Conservation (phyloP, 2,888 invertebrate species). For the Amphiduros pacificus region DNA sequence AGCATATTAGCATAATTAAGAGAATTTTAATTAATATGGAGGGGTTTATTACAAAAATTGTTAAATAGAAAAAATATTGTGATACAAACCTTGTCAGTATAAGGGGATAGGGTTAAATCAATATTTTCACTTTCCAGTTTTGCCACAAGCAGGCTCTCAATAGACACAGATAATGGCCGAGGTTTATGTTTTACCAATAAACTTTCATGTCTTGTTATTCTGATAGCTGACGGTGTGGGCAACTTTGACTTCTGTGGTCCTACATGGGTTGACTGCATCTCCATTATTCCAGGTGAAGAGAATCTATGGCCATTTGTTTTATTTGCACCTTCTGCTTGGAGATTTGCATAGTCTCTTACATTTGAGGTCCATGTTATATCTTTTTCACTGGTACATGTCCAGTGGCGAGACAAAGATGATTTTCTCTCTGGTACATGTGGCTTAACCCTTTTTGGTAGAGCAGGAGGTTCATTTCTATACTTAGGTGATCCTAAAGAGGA, state of each 20-base stretch:
- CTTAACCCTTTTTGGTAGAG: too few relatives aligned
- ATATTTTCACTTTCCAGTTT: slow-evolving; percentile 55
- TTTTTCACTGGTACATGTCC: not conserved
- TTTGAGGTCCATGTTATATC: slow-evolving; percentile 5
- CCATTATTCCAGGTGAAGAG: not conserved
- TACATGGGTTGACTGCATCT: not conserved
- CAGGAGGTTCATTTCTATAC: too few relatives aligned
- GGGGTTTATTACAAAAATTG: too few relatives aligned
- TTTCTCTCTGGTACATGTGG: slow-evolving; percentile 10
- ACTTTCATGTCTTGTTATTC: too few relatives aligned
- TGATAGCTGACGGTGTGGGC: not conserved
- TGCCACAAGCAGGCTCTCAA: slow-evolving; percentile 47
- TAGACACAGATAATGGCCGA: slow-evolving; percentile 32
- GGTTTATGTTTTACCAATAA: too few relatives aligned
- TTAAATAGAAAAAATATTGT: too few relatives aligned
- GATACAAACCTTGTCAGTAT: slow-evolving; percentile 50
- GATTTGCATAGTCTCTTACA: not conserved
- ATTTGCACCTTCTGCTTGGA: not conserved
- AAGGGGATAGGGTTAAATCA: slow-evolving; percentile 53
- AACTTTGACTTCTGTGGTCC: slow-evolving; percentile 7
- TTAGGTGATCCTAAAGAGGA: not conserved
- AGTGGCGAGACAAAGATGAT: not conserved
- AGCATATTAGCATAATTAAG: too few relatives aligned
- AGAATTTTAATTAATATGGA: too few relatives aligned
- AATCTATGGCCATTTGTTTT: not conserved